Base-by-base conservation (phyloP, 2,797 vertebrate species). In the Molossus molossus region DNA sequence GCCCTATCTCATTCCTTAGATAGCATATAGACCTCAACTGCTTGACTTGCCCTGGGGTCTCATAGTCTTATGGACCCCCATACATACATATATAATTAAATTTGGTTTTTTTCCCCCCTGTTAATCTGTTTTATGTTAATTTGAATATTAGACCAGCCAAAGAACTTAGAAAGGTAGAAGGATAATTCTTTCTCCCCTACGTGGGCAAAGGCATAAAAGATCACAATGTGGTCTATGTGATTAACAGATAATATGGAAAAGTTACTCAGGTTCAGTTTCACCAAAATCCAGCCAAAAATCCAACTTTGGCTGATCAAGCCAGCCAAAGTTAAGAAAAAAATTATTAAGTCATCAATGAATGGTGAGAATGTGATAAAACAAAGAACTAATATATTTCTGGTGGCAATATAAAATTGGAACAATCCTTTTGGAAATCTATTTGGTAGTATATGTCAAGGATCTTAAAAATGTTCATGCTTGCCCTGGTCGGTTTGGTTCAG, bases 261-360 rank as follows among this genome's bases (percentile, higher is more conserved):
- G 9, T 55, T 58, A 33, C 48, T 76, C 53, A 69, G 69, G 90
- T 90, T 76, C 55, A 90, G 2, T 53, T 86, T 93, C 86, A 70
- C 45, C 73, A 76, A 67, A 92, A 92, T 70, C 60, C 33, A 33
- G 33, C 33, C 33, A 33, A 90, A 48, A 10, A 58, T 57, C 23
- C 15, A 82, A 6, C 14, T 76, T 92, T 90, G 72, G 20, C 29
- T 65, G 20, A 90, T n/a, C 14, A 77, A 87, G 86, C 72, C 48
- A 82, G 25, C 15, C 7, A 29, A 88, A 86, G 25, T 58, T 76
- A 81, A 86, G 92, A 53, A 50, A 94, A 92, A 87, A 85, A 25
- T 20, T 64, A 82, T 25, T 55, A 27, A 40, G 58, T 58, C 76
- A 40, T 77, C 67, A 29, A 57, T 58, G 87, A 15, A 27, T 96